phyloP scores from a whole-genome alignment of 2,888 invertebrate genomes.

The Aleiodes alternator region DNA sequence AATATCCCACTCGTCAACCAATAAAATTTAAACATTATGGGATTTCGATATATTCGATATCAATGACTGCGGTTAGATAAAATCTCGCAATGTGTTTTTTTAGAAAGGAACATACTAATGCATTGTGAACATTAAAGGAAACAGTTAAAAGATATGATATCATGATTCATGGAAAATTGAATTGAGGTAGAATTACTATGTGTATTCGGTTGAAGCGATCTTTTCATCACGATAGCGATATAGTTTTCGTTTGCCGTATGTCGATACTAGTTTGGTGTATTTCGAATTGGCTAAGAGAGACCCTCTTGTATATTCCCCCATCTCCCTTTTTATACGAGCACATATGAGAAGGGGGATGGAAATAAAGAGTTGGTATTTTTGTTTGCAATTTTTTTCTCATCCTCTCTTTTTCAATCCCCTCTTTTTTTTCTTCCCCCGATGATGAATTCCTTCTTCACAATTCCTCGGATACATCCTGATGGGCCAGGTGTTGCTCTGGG shows the following conservation, averaged over 20 bases:
- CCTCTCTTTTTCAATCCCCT: background rate
- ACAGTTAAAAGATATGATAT: background rate
- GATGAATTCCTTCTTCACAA: slow-evolving; percentile 31
- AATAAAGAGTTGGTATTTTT: slow-evolving; percentile 25
- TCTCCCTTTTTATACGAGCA: background rate
- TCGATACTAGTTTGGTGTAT: slow-evolving; percentile 21
- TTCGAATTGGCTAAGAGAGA: slow-evolving; percentile 20
- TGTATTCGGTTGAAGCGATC: background rate
- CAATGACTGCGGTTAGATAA: too few relatives aligned
- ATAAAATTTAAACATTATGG: too few relatives aligned
- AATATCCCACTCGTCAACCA: too few relatives aligned
- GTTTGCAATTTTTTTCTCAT: background rate
- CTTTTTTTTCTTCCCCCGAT: slow-evolving; percentile 12
- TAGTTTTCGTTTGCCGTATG: slow-evolving; percentile 29
- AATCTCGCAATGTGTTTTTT: too few relatives aligned
- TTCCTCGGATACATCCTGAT: slow-evolving; percentile 31
- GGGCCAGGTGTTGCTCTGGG: slow-evolving; percentile 57
- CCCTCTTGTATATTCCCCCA: background rate
- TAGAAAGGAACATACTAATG: too few relatives aligned
- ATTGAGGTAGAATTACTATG: background rate
- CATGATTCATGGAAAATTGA: background rate
- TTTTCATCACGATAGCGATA: background rate
- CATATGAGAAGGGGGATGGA: slow-evolving; percentile 10
- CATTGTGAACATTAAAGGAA: too few relatives aligned
- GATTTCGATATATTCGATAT: too few relatives aligned